Conservation (phyloP, 2,797 vertebrate species). For the Falco berigora region DNA sequence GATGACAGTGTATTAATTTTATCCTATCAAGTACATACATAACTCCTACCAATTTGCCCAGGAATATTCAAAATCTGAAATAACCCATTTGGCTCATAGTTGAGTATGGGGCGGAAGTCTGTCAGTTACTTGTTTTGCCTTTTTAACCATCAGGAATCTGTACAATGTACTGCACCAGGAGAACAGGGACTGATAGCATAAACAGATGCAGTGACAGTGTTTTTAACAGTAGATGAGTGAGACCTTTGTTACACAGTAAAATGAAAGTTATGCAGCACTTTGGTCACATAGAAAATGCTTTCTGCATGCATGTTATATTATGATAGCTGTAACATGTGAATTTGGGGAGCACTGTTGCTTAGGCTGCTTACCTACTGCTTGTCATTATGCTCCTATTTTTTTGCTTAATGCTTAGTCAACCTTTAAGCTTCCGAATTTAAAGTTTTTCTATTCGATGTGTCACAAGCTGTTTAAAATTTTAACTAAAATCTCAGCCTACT, state of each 20-base stretch:
- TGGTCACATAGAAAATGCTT: not conserved
- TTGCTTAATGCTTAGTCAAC: not conserved
- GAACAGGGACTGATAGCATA: not conserved
- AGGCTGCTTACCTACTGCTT: not conserved
- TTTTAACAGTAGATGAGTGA: fast-evolving
- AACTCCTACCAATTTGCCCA: not conserved
- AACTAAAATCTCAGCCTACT: not conserved
- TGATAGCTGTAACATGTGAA: no score
- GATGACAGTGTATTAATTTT: not conserved
- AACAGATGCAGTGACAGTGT: not conserved
- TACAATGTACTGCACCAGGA: not conserved
- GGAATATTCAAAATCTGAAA: not conserved
- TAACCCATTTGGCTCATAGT: not conserved
- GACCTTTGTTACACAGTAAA: not conserved
- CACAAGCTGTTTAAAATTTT: not conserved
- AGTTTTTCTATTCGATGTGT: not conserved
- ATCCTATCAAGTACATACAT: not conserved
- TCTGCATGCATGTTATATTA: fast-evolving
- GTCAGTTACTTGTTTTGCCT: not conserved
- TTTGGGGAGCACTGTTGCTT: not conserved
- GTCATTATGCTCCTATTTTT: not conserved
- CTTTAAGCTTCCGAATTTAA: not conserved
- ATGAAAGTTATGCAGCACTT: not conserved
- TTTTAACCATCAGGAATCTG: not conserved
- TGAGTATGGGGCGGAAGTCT: not conserved